Conservation (phyloP, 2,113 vertebrate species). For the Amphilophus citrinellus region DNA sequence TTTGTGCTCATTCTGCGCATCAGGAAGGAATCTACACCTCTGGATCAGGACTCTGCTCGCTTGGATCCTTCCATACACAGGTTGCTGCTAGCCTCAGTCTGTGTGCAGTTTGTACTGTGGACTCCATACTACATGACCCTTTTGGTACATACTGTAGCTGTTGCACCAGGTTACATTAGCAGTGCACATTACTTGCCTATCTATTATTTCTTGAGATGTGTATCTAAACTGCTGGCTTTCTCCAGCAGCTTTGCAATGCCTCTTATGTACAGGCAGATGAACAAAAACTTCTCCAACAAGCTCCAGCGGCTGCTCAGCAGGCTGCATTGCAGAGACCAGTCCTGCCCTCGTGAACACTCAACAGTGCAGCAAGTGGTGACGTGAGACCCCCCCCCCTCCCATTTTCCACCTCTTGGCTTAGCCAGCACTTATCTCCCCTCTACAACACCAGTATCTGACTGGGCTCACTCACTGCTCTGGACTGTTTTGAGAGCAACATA, state of each 20-base stretch:
- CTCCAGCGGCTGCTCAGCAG: slow-evolving; percentile 87
- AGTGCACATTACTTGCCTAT: slow-evolving; percentile 73
- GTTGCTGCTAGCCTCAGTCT: slow-evolving; percentile 91
- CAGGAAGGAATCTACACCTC: slow-evolving; percentile 89
- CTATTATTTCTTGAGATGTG: slow-evolving; percentile 84
- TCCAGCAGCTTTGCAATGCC: slow-evolving; percentile 92
- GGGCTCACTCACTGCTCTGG: slow-evolving; percentile 52
- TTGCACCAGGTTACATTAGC: slow-evolving; percentile 70
- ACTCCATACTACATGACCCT: slow-evolving; percentile 92
- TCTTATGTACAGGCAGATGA: slow-evolving; percentile 91
- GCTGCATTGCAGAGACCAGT: slow-evolving; percentile 84
- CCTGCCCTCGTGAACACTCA: slow-evolving; percentile 85
- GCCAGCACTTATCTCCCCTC: slow-evolving; percentile 62
- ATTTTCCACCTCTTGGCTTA: slow-evolving; percentile 21
- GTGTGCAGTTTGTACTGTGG: slow-evolving; percentile 93
- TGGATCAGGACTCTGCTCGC: slow-evolving; percentile 90
- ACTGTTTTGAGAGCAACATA: slow-evolving; percentile 60
- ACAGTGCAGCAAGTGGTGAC: slow-evolving; percentile 90
- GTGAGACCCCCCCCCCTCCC: slow-evolving; percentile 51
- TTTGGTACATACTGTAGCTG: slow-evolving; percentile 86
- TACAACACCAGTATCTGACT: slow-evolving; percentile 56
- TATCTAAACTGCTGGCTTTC: slow-evolving; percentile 91
- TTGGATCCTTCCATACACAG: slow-evolving; percentile 92
- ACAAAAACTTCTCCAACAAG: slow-evolving; percentile 92
- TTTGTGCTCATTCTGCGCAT: slow-evolving; percentile 89